Conservation (phyloP, 2,113 vertebrate genomes). For the Salvelinus sp. region DNA sequence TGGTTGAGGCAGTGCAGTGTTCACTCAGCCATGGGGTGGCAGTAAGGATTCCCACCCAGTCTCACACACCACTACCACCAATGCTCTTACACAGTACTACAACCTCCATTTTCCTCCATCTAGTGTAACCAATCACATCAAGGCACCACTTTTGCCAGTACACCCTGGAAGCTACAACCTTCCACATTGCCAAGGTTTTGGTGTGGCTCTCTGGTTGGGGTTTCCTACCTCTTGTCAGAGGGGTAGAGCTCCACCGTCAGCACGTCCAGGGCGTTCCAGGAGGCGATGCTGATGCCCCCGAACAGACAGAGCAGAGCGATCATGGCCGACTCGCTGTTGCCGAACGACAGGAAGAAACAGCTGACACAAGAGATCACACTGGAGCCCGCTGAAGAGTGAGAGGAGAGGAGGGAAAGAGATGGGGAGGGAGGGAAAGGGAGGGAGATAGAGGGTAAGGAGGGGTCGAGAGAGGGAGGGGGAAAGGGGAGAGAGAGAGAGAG, state of each 20-base stretch:
- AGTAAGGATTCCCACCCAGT: not conserved
- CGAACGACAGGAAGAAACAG: constrained; percentile 97
- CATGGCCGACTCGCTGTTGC: constrained; percentile 98
- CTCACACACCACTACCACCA: not conserved
- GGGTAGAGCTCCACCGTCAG: constrained; percentile 96
- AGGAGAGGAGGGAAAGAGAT: not conserved
- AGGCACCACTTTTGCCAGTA: constrained; percentile 23
- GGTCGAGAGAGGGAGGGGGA: no score
- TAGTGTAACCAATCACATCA: constrained; percentile 24
- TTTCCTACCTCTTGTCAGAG: constrained; percentile 88
- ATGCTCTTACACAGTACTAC: constrained; percentile 4
- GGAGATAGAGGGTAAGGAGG: no score
- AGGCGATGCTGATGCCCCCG: constrained; percentile 96
- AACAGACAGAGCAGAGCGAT: constrained; percentile 96
- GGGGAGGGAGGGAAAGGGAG: not conserved
- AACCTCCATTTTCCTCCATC: not conserved
- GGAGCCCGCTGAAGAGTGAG: constrained; percentile 82
- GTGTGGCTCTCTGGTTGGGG: not conserved
- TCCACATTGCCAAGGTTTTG: constrained; percentile 13
- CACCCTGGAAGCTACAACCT: constrained; percentile 1
- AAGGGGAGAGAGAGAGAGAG: no score
- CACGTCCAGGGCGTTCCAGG: constrained; percentile 94
- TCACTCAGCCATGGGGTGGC: constrained; percentile 22
- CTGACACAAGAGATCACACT: constrained; percentile 95
- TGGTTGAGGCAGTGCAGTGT: not conserved